phyloP scores from a whole-genome alignment of 2,797 vertebrate genomes.

The Artibeus lituratus region DNA sequence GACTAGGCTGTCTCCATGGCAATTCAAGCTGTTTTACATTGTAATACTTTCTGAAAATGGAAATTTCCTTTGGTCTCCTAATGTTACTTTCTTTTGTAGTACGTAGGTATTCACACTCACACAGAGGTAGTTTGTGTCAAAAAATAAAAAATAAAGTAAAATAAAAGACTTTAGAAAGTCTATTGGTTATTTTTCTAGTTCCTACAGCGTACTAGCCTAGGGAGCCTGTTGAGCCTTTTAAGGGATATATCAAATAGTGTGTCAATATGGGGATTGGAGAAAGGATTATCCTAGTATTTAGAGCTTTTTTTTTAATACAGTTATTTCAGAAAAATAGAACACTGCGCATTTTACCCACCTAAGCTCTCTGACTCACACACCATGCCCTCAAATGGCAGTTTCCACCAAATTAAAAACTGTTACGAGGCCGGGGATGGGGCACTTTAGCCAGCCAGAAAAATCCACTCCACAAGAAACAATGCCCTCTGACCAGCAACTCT shows the following conservation, averaged over 20 bases:
- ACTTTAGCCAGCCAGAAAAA: not conserved
- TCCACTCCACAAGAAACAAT: not conserved
- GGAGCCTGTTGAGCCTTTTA: slow-evolving; percentile 65
- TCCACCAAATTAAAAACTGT: not conserved
- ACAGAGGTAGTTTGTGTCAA: slow-evolving; percentile 1
- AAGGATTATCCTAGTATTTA: slow-evolving; percentile 68
- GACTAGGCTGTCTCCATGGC: slow-evolving; percentile 81
- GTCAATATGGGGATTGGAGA: slow-evolving; percentile 52
- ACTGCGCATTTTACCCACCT: not conserved
- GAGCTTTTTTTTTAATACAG: not conserved
- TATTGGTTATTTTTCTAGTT: slow-evolving; percentile 65
- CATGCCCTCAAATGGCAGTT: not conserved
- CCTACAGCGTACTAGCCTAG: slow-evolving; percentile 53
- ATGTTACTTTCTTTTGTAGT: slow-evolving; percentile 68
- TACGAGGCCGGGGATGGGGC: not conserved
- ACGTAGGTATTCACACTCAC: slow-evolving; percentile 30
- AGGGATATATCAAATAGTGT: slow-evolving; percentile 60
- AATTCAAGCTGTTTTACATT: slow-evolving; percentile 78
- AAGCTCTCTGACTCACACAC: not conserved
- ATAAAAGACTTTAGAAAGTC: slow-evolving; percentile 60
- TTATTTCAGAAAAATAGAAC: slow-evolving; percentile 37
- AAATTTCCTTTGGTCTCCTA: slow-evolving; percentile 81
- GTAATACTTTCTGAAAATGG: slow-evolving; percentile 80
- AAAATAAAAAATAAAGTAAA: slow-evolving; percentile 61
- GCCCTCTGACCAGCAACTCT: not conserved